Evolutionary conservation across 2,797 vertebrate genomes (phyloP).

Genomic region (Tragelaphus oryx): DNA sequence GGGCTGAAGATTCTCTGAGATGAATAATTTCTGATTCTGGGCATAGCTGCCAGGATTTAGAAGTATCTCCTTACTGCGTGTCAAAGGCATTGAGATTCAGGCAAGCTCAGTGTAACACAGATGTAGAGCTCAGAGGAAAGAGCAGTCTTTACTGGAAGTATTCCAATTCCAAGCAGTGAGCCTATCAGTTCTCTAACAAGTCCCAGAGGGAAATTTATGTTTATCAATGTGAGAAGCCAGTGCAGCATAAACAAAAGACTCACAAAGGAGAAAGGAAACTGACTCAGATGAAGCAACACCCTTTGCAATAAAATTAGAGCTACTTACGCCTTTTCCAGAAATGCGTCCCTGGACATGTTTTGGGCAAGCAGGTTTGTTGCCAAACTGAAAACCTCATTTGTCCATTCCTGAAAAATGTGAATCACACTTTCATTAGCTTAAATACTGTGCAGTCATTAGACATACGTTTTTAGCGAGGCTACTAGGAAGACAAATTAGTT

Average conservation of each 20-base stretch:
- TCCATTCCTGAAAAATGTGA: constrained; percentile 91
- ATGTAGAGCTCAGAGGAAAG: neutral
- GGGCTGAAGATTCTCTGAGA: neutral
- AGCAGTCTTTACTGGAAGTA: neutral
- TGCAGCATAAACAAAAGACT: constrained; percentile 75
- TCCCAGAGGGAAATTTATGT: constrained; percentile 71
- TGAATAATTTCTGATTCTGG: neutral
- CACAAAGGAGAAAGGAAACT: constrained; percentile 76
- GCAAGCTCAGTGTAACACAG: neutral
- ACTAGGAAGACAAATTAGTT: constrained; percentile 43
- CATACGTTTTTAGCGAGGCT: constrained; percentile 47
- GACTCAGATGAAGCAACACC: constrained; percentile 75
- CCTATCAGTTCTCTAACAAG: constrained; percentile 62
- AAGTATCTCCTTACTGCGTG: neutral
- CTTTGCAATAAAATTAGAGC: constrained; percentile 48
- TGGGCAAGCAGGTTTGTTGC: constrained; percentile 95
- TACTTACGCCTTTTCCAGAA: constrained; percentile 97
- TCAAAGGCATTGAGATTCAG: neutral
- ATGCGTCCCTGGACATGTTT: constrained; percentile 95
- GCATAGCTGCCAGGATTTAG: constrained; percentile 14
- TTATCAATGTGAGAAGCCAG: constrained; percentile 72
- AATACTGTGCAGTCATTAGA: constrained; percentile 41
- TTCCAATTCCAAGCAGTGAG: constrained; percentile 14
- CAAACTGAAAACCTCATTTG: constrained; percentile 95
- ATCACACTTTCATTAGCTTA: constrained; percentile 62